Evolutionary conservation across 1,140 invertebrate species (phyloP), one percentile per base, ranked within the genome.

Genomic region (Heliconius nattereri): DNA sequence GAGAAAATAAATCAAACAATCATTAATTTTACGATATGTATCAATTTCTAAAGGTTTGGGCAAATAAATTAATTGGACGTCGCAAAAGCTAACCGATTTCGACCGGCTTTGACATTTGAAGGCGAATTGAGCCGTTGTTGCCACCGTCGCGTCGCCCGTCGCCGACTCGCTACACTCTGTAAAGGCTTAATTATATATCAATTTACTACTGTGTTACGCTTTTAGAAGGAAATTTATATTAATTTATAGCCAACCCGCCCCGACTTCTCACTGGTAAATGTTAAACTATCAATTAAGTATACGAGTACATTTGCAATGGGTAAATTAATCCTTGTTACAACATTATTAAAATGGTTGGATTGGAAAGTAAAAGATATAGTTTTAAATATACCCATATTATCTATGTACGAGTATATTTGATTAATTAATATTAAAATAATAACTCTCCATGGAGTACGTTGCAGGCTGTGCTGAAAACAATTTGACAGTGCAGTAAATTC

Each of bases 101-200:
- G 54, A 57, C 54, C 9, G 60, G 13, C 60, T 66, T 66, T 66
- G 60, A 66, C 60, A 66, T 66, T 66, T 66, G 23, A 66, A 66
- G 23, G 11, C 60, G 23, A 66, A 26, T 66, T 66, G 60, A 66
- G 11, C 26, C 60, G 60, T 66, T 66, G 60, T 66, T 66, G 60
- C n/a, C 23, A 66, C 60, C 60, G 23, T 29, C 9, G 26, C 60
- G 23, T 66, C 23, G 26, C 23, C 11, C 23, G 60, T 29, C 60
- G 60, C 26, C 60, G 60, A 26, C 23, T 66, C 60, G 23, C 2
- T 29, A 26, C 23, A 66, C 26, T 29, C 0, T 66, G 23, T 26
- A 66, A 29, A 66, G 11, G 11, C 60, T 66, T 66, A 66, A 16
- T 66, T 66, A 66, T 66, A 29, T 66, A 66, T 66, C 9, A 66